Base-by-base conservation (phyloP, 1,140 invertebrate species). In the Listronotus oregonensis region DNA sequence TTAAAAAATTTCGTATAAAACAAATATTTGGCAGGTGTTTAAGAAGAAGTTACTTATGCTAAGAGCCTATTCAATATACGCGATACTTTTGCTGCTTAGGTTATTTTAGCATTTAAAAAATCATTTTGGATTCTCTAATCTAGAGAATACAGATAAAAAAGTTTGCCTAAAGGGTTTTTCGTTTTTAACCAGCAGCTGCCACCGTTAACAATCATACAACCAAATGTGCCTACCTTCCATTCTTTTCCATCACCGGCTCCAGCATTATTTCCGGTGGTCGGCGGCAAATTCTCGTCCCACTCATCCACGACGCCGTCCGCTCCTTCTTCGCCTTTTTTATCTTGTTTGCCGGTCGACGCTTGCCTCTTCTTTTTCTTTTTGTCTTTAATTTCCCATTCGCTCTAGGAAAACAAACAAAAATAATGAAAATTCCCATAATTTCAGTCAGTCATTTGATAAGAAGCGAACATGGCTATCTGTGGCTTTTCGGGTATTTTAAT, bases 321-420 rank as follows among this genome's bases (percentile, higher is more conserved):
- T 42, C 78, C 77, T 18, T 75, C 76, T 8, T 75, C 75, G 42
- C 74, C 78, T 64, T 77, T 80, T 75, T 82, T 61, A 71, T 82
- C 77, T 43, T 67, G 64, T 64, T 78, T 77, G 61, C 73, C 57
- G 4, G 11, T 9, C 7, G 76, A 75, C 9, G 75, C 66, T 71
- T 87, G 84, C 68, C 87, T 84, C 75, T 86, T 89, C 82, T 93
- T 95, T 82, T 93, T 93, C 82, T 94, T 95, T 80, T 94, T 94
- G 21, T 91, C 87, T 62, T 85, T 87, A 54, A 87, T 90, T 73
- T 88, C 86, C 90, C 90, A 93, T 79, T 89, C 88, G 73, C 85
- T 86, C 88, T 90, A 78, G 27, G 71, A 73, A 73, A 42, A 42
- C 55, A n/a, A 5, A 11, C 10, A 47, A 42, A 63, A 27, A 32